These are phyloP conservation scores for Etia nguti DNA, from an alignment of 2,113 vertebrate genomes.

Conservation along the genomic window DNA sequence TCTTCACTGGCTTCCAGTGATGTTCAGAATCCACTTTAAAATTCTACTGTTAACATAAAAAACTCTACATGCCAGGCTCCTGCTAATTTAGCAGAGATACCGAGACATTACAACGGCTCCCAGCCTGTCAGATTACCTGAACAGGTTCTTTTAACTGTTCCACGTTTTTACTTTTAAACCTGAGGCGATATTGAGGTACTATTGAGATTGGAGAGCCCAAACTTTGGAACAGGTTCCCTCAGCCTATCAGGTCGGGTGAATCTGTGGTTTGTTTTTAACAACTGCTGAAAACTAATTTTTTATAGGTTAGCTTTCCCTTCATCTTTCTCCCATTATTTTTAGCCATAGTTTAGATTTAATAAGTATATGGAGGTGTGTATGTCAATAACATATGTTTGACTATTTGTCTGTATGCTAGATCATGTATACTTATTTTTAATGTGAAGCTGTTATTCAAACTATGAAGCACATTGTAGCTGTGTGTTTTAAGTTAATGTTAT, in stretches of 20 bases:
- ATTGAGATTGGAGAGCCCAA: background rate
- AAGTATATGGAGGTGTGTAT: background rate
- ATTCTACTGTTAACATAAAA: background rate
- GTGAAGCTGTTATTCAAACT: background rate
- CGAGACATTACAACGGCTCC: background rate
- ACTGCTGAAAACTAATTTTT: background rate
- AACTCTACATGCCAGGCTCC: background rate
- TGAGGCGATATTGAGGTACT: background rate
- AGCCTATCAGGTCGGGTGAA: background rate
- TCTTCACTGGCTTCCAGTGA: background rate
- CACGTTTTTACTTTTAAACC: background rate
- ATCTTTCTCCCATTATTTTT: background rate
- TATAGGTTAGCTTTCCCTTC: background rate
- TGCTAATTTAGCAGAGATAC: background rate
- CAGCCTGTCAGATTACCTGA: background rate
- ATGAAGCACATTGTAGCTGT: background rate
- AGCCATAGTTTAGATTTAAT: background rate
- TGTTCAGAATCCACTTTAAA: background rate
- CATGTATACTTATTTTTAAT: background rate
- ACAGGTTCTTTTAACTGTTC: background rate
- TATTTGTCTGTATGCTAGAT: background rate
- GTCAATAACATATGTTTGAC: background rate
- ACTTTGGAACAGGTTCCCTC: background rate
- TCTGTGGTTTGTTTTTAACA: background rate
- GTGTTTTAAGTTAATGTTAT: background rate